These are phyloP conservation scores for Cheilosia scutellata DNA, from an alignment of 2,888 invertebrate species.

Conservation along the genomic window DNA sequence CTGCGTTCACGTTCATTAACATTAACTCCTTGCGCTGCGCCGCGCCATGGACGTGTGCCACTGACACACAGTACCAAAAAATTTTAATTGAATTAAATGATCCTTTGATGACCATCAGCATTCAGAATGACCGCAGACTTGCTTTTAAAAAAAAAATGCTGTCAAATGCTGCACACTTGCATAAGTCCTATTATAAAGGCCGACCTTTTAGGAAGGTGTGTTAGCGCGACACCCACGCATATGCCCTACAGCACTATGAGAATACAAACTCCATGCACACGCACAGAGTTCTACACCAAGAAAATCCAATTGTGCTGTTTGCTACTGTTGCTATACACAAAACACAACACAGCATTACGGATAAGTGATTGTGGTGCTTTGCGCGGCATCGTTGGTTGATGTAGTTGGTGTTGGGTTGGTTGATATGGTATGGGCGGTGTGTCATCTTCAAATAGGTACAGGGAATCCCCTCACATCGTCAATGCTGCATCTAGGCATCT, in stretches of 20 bases:
- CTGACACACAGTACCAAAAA: too few relatives aligned
- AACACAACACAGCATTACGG: background rate
- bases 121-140: too few relatives aligned
- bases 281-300: constrained; percentile 46
- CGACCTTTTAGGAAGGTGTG: constrained; percentile 10
- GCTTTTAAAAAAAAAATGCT: background rate
- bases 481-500: constrained; percentile 38
- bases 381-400: constrained; percentile 14
- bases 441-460: constrained; percentile 26
- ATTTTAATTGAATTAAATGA: too few relatives aligned
- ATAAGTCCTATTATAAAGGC: background rate
- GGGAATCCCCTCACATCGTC: constrained; percentile 47
- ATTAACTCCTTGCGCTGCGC: too few relatives aligned
- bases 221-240: constrained; percentile 9
- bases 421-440: constrained; percentile 16
- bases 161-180: background rate
- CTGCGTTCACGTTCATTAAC: too few relatives aligned
- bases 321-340: background rate
- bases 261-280: constrained; percentile 40
- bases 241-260: constrained; percentile 5
- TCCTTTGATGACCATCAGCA: too few relatives aligned
- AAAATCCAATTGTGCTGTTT: background rate
- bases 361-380: constrained; percentile 28
- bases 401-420: constrained; percentile 41
- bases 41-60: too few relatives aligned